Evolutionary conservation across 2,888 invertebrate species (phyloP).

Genomic region (Nymphalis c-album): DNA sequence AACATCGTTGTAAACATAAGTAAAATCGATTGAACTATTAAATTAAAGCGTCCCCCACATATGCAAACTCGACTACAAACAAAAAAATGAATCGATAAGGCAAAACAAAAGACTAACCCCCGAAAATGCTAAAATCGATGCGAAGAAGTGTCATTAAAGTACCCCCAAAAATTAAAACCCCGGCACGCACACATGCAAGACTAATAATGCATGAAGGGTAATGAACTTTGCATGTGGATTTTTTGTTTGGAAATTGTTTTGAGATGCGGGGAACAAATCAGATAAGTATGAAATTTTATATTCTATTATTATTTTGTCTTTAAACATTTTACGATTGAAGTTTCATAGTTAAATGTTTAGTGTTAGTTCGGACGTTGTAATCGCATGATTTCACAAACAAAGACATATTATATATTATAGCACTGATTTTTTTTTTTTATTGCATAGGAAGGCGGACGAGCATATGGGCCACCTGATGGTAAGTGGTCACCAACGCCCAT

Average conservation of each 20-base stretch:
- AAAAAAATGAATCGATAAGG: conserved; percentile 66
- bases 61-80: conserved; percentile 56
- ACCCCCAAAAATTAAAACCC: conserved; percentile 78
- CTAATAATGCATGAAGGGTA: conserved; percentile 54
- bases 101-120: conserved; percentile 79
- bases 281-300: neutral
- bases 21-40: conserved; percentile 35
- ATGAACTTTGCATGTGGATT: conserved; percentile 56
- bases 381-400: no score
- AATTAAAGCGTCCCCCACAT: conserved; percentile 45
- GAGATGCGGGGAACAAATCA: conserved; percentile 11
- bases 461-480: no score
- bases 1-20: conserved; percentile 3
- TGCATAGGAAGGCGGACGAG: no score
- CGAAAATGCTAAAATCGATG: conserved; percentile 78
- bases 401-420: no score
- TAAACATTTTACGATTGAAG: no score
- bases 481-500: no score
- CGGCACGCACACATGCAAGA: conserved; percentile 46
- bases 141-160: conserved; percentile 78
- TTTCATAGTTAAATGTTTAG: no score
- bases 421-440: no score
- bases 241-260: conserved; percentile 42
- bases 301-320: neutral
- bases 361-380: no score